Evolutionary conservation across 2,888 invertebrate genomes (phyloP).

Genomic region (Calameuta filiformis): DNA sequence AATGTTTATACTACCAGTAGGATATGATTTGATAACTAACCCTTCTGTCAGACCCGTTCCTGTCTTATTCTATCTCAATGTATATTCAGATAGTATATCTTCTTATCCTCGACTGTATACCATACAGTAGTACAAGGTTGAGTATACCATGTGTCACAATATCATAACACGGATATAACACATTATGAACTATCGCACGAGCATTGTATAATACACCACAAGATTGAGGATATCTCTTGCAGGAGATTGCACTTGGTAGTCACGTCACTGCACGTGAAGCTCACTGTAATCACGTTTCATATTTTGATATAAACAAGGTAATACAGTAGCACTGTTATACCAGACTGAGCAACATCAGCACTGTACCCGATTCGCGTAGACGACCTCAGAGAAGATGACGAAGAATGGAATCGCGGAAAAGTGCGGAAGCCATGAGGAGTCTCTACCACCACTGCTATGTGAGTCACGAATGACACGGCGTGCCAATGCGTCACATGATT

Average conservation of each 20-base stretch:
- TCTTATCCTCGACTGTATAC: neutral
- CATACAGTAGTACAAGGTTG: neutral
- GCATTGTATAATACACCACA: neutral
- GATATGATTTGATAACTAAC: neutral
- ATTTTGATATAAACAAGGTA: neutral
- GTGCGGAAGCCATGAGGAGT: conserved; percentile 13
- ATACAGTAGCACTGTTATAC: neutral
- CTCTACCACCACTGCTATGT: conserved; percentile 30
- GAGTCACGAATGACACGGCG: conserved; percentile 46
- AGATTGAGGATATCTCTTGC: neutral
- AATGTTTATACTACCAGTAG: neutral
- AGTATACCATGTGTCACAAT: neutral
- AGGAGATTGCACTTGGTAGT: neutral
- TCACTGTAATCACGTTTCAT: neutral
- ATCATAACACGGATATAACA: neutral
- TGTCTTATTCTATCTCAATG: neutral
- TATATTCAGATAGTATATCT: neutral
- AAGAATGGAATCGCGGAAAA: conserved; percentile 12
- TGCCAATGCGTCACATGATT: conserved; percentile 42
- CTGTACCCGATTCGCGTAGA: conserved; percentile 24
- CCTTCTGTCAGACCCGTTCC: neutral
- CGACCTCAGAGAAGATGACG: conserved; percentile 1
- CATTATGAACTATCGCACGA: neutral
- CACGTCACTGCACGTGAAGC: neutral
- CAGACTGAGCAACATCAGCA: neutral